phyloP scores from a whole-genome alignment of 2,797 vertebrate genomes.

The Salarias fasciatus region DNA sequence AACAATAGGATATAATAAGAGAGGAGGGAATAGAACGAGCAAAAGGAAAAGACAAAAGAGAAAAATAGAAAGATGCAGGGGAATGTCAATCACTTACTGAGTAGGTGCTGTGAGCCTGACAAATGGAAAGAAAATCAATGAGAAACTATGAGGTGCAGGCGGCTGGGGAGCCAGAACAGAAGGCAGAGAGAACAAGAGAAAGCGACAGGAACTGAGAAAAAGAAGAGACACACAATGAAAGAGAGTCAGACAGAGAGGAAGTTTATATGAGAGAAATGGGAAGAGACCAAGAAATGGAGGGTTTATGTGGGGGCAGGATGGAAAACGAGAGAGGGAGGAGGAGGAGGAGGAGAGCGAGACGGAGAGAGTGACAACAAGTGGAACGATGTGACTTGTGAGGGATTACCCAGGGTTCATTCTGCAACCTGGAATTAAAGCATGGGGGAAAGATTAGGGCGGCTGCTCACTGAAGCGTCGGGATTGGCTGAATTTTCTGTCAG shows the following conservation, averaged over 20 bases:
- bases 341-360: not conserved
- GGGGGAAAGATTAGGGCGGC: conserved; percentile 62
- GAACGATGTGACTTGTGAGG: conserved; percentile 44
- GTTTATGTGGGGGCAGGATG: conserved; percentile 23
- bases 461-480: conserved; percentile 66
- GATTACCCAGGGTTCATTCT: conserved; percentile 70
- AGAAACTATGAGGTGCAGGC: conserved; percentile 60
- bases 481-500: conserved; percentile 71
- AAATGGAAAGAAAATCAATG: conserved; percentile 71
- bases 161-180: conserved; percentile 49
- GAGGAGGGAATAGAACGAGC: conserved; percentile 44
- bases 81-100: conserved; percentile 71
- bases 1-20: conserved; percentile 46
- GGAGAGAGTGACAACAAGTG: conserved; percentile 54
- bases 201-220: conserved; percentile 36
- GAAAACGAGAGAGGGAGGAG: conserved; percentile 9
- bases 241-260: conserved; percentile 2
- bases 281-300: conserved; percentile 2
- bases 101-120: conserved; percentile 55
- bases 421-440: conserved; percentile 70
- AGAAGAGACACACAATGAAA: conserved; percentile 15
- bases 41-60: conserved; percentile 45
- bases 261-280: not conserved
- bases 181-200: conserved; percentile 40
- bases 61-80: conserved; percentile 52